Conservation (phyloP, 2,888 invertebrate genomes). For the Chironomus riparius region DNA sequence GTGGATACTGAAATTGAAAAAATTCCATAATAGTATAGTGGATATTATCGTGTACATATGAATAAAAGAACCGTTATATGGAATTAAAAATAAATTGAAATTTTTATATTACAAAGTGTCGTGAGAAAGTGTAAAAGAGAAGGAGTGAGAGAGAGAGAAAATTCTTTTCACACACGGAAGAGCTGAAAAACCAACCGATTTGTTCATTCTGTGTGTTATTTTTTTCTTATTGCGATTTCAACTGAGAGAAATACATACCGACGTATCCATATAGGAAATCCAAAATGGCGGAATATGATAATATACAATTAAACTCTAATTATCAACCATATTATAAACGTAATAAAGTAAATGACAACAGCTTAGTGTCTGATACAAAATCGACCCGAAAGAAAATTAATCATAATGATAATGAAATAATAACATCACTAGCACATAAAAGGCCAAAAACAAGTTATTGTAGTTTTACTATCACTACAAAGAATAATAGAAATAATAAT, state of each 20-base stretch:
- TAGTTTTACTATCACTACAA: no score
- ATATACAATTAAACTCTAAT: conserved; percentile 14
- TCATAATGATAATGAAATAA: neutral
- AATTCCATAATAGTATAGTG: neutral
- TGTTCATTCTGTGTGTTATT: no score
- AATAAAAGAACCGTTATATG: neutral
- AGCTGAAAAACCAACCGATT: neutral
- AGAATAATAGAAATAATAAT: neutral
- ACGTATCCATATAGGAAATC: neutral
- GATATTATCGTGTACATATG: neutral
- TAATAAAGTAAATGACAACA: neutral
- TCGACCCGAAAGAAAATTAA: neutral
- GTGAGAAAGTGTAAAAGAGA: neutral
- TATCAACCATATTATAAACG: conserved; percentile 1
- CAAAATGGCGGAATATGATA: conserved; percentile 27
- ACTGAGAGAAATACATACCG: neutral
- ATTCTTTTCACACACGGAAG: neutral
- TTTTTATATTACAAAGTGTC: neutral
- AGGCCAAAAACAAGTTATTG: neutral
- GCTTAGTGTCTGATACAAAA: neutral
- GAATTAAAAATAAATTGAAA: neutral
- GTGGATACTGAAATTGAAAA: neutral
- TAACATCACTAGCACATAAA: conserved; percentile 4
- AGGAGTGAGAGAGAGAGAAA: neutral
- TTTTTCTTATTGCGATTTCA: neutral